A percentile compares a stretch with the other conserved stretches of the same genome.
These are phyloP conservation scores for Rhinogobio ventralis DNA, from an alignment of 2,797 vertebrate genomes.

Conservation along the genomic window DNA sequence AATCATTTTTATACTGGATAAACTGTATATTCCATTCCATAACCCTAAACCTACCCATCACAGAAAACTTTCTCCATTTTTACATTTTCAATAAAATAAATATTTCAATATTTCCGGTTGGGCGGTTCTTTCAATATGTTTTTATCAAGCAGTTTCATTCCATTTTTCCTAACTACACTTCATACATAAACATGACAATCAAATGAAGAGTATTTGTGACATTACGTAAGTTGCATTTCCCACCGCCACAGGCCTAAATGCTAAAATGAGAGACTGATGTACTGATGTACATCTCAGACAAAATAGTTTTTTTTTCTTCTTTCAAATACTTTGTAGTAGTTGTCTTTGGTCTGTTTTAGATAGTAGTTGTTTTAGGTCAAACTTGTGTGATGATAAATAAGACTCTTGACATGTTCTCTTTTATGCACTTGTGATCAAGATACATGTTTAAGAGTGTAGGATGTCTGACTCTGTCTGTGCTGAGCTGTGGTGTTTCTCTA, in stretches of 20 bases:
- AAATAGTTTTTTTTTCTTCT: not conserved
- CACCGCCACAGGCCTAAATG: not conserved
- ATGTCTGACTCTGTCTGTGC: conserved; percentile 36
- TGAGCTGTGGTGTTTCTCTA: conserved; percentile 54
- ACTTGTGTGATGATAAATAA: not conserved
- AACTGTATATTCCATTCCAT: no score
- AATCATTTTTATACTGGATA: no score
- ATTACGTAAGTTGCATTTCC: not conserved
- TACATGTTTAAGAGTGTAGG: conserved; percentile 12
- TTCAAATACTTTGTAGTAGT: not conserved
- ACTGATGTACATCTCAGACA: not conserved
- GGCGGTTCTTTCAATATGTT: not conserved
- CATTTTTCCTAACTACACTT: not conserved
- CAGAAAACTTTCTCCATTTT: no score
- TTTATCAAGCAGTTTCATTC: not conserved
- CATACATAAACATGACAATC: conserved; percentile 1
- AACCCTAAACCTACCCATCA: no score
- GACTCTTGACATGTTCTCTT: not conserved
- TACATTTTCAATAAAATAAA: no score
- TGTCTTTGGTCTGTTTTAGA: conserved; percentile 7
- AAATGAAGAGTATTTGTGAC: not conserved
- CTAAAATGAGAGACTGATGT: not conserved
- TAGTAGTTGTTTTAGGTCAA: not conserved
- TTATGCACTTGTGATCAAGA: conserved; percentile 21
- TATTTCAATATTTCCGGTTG: no score